Evolutionary conservation across 2,797 vertebrate genomes (phyloP).

Genomic region (Crax fasciolata): DNA sequence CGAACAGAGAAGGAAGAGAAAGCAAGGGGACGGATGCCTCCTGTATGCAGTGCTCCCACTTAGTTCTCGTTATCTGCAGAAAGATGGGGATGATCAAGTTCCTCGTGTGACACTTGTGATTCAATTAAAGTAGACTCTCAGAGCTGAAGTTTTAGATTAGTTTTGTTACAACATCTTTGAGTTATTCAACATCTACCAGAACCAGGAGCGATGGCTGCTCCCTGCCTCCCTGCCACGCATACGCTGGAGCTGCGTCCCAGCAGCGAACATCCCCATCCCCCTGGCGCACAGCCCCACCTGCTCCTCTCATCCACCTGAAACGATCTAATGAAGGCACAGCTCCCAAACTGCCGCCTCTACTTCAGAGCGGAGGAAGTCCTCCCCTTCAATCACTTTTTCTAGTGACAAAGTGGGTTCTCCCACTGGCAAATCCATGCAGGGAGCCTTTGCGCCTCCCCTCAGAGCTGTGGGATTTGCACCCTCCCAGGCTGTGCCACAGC

Average conservation of each 20-base stretch:
- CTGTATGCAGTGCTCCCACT: neutral
- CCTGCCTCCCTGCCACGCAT: neutral
- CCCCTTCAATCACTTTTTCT: neutral
- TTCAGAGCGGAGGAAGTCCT: neutral
- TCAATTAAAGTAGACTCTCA: neutral
- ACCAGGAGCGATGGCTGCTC: neutral
- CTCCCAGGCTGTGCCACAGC: no score
- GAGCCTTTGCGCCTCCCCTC: neutral
- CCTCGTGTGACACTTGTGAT: neutral
- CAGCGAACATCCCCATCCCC: neutral
- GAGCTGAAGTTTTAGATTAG: neutral
- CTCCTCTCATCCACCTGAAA: rapidly evolving
- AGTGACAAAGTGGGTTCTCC: neutral
- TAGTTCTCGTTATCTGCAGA: neutral
- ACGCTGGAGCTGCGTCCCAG: rapidly evolving
- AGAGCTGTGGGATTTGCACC: neutral
- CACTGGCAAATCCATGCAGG: neutral
- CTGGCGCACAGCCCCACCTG: neutral
- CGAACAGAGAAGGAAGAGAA: neutral
- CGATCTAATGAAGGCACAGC: rapidly evolving
- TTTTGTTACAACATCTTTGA: neutral
- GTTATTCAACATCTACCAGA: neutral
- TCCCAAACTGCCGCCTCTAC: neutral
- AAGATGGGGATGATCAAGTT: neutral
- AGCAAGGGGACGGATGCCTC: neutral